phyloP scores from a whole-genome alignment of 2,888 invertebrate genomes.

The Melikaiella ostensackeni region DNA sequence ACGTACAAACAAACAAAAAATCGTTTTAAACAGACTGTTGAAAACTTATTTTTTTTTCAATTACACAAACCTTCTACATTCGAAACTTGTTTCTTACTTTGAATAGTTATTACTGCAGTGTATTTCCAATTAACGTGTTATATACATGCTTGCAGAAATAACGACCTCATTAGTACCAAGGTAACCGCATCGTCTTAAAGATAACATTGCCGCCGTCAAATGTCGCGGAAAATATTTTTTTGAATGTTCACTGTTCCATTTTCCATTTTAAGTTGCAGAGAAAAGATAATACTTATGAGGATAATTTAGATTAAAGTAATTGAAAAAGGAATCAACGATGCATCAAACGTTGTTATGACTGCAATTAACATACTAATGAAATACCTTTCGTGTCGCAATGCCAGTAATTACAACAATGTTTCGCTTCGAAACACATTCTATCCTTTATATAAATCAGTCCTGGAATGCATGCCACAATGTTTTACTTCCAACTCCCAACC shows the following conservation, averaged over 20 bases:
- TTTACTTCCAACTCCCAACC: background rate
- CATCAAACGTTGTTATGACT: constrained; percentile 15
- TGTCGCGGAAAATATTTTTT: constrained; percentile 27
- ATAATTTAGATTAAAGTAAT: constrained; percentile 30
- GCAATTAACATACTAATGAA: constrained; percentile 35
- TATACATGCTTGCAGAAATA: constrained; percentile 29
- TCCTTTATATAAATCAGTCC: constrained; percentile 22
- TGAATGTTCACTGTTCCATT: background rate
- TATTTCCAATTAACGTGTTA: constrained; percentile 27
- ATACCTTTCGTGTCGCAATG: constrained; percentile 29
- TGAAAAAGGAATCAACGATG: constrained; percentile 16
- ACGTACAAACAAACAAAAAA: too few species aligned
- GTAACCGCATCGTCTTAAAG: constrained; percentile 14
- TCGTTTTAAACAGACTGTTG: too few species aligned
- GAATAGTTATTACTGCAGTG: constrained; percentile 2
- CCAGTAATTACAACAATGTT: constrained; percentile 34
- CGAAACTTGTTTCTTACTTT: constrained; percentile 8
- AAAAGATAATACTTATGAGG: background rate
- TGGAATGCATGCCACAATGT: background rate
- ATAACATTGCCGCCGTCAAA: constrained; percentile 29
- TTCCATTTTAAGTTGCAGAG: constrained; percentile 1
- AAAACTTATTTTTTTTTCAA: too few species aligned
- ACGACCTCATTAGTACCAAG: constrained; percentile 36
- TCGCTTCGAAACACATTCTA: constrained; percentile 1
- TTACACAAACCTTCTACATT: background rate